Base-by-base conservation (phyloP, 2,113 vertebrate species). In the Dromaius novaehollandiae region DNA sequence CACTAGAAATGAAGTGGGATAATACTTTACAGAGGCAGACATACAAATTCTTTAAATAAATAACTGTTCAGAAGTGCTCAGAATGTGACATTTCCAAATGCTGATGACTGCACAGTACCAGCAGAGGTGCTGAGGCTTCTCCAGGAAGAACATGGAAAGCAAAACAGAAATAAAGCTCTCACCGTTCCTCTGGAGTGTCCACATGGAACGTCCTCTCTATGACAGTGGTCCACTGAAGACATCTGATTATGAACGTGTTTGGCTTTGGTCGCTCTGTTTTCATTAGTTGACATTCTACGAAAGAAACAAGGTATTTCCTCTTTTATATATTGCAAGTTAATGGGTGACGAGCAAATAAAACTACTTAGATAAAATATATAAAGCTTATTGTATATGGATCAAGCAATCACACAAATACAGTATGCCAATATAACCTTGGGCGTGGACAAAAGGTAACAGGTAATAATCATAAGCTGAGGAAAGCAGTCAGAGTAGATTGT, bases 241-340 rank as follows among this genome's bases (percentile, higher is more conserved):
- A 99, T 98, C 99, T 99, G 94, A 99, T 99, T 97, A 99, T 99
- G 97, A 99, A 99, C 65, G 99, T 99, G 97, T 99, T 99, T 88
- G 99, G 99, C 98, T 99, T 99, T 96, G 99, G 99, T 98, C 99
- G 98, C 98, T 99, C 99, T 92, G 99, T 99, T 98, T 99, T 99
- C 99, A 99, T 99, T 97, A 99, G 97, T 71, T 99, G 99, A 97
- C 99, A 99, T 99, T 99, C 99, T 99, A 96, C 70, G 98, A 64
- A 98, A 97, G 98, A 32, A 91, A 17, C 92, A 96, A 71, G 13
- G 95, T 46, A 94, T 87, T 61, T 46, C 30, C 38, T 80, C 32
- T 86, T 83, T 96, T 63, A 96, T 15, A 87, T 17, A 9, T 2
- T 71, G 56, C 18, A 40, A 92, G 48, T 63, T 82, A 93, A 89